These are phyloP conservation scores for Magallana nippona DNA, from an alignment of 2,888 invertebrate species.

Conservation along the genomic window DNA sequence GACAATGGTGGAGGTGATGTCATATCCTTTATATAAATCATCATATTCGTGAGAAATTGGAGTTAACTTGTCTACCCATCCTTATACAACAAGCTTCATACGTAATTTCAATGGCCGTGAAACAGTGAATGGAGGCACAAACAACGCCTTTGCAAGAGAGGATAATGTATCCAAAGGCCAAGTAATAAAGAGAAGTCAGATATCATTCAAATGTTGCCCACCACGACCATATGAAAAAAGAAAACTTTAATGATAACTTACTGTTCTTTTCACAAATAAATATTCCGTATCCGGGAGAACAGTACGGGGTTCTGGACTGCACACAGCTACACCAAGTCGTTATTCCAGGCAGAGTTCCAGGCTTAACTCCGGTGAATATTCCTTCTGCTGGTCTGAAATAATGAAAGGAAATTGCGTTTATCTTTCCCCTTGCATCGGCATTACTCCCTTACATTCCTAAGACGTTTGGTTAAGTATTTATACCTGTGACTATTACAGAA, in stretches of 20 bases:
- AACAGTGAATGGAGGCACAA: too few relatives aligned
- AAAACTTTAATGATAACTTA: constrained; percentile 46
- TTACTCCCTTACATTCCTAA: too few relatives aligned
- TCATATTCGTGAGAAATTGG: background rate
- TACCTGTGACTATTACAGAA: constrained; percentile 60
- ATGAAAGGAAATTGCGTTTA: too few relatives aligned
- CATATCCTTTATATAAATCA: constrained; percentile 55
- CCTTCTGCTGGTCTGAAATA: constrained; percentile 32
- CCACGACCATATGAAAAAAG: too few relatives aligned
- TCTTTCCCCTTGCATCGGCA: too few relatives aligned
- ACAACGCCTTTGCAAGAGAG: too few relatives aligned
- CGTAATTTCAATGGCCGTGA: too few relatives aligned
- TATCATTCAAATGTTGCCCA: too few relatives aligned
- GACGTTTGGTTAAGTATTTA: background rate
- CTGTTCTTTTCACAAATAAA: constrained; percentile 58
- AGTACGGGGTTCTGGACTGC: constrained; percentile 53
- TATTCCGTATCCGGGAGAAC: constrained; percentile 58
- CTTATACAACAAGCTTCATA: too few relatives aligned
- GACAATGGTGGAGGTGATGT: constrained; percentile 61
- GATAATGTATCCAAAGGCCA: too few relatives aligned
- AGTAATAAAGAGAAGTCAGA: too few relatives aligned
- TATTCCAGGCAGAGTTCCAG: constrained; percentile 35
- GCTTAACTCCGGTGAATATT: constrained; percentile 48
- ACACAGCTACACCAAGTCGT: constrained; percentile 66
- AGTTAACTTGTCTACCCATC: too few relatives aligned